A percentile compares a stretch with the other conserved stretches of the same genome.
phyloP scores from a whole-genome alignment of 2,888 invertebrate genomes.

The Drosophila putrida region DNA sequence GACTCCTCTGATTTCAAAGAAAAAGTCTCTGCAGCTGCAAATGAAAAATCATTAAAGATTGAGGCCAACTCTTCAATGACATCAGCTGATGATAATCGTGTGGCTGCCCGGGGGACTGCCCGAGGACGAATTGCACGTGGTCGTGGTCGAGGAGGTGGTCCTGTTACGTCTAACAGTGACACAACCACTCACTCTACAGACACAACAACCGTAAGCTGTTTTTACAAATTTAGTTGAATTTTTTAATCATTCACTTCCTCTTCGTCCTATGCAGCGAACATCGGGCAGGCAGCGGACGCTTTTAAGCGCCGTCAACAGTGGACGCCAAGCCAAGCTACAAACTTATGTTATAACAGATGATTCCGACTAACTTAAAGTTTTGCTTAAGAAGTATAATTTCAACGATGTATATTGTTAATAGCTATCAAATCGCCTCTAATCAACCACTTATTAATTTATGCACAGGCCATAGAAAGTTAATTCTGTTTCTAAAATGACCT shows the following conservation, averaged over 20 bases:
- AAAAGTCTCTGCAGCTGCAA: background rate
- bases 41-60: background rate
- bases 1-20: conserved; percentile 54
- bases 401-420: background rate
- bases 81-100: conserved; percentile 19
- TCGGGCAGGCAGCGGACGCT: conserved; percentile 37
- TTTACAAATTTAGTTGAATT: background rate
- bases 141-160: conserved; percentile 60
- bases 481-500: background rate
- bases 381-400: background rate
- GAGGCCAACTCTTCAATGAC: conserved; percentile 10
- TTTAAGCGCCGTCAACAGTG: conserved; percentile 23
- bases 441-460: background rate
- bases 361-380: conserved; percentile 50
- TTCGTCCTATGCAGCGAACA: conserved; percentile 31
- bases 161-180: conserved; percentile 31
- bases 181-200: conserved; percentile 50
- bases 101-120: conserved; percentile 48
- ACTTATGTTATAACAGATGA: conserved; percentile 59
- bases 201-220: conserved; percentile 38
- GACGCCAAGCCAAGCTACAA: conserved; percentile 24
- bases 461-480: background rate
- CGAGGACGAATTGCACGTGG: conserved; percentile 62
- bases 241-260: background rate
- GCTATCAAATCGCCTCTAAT: background rate